phyloP scores from a whole-genome alignment of 2,113 vertebrate genomes.

The Chauna torquata region DNA sequence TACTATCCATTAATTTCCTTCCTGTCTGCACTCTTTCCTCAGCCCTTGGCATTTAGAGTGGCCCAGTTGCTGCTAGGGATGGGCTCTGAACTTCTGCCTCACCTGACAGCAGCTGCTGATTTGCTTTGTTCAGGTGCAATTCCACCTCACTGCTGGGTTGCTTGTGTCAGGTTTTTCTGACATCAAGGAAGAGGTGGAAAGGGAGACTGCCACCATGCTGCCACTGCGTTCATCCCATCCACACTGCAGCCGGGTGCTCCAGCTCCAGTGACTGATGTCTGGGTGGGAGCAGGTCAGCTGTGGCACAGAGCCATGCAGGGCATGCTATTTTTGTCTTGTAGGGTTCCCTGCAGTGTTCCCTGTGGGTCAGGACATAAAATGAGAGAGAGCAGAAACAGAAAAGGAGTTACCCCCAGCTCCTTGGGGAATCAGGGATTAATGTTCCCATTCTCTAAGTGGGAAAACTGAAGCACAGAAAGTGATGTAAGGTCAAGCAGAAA shows the following conservation, averaged over 20 bases:
- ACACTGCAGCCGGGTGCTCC: neutral
- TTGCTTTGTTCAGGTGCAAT: neutral
- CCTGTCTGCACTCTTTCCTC: neutral
- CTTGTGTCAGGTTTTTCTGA: neutral
- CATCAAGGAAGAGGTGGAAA: neutral
- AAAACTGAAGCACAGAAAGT: neutral
- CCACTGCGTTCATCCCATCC: too few species aligned
- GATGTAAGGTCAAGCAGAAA: neutral
- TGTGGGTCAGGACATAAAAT: neutral
- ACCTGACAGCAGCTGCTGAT: accelerated
- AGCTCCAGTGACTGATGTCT: neutral
- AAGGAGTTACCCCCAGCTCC: too few species aligned
- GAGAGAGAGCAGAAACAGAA: neutral
- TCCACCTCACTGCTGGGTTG: neutral
- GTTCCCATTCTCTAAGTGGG: neutral
- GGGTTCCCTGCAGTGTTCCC: neutral
- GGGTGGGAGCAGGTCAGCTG: neutral
- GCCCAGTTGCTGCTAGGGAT: neutral
- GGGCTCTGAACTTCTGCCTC: neutral
- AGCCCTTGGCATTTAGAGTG: neutral
- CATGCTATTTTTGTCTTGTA: neutral
- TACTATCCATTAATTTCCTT: neutral
- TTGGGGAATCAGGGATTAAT: neutral
- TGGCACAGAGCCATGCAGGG: neutral
- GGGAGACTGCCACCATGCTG: neutral